Base-by-base conservation (phyloP, 1,140 invertebrate genomes). In the Aphelenchoides besseyi region DNA sequence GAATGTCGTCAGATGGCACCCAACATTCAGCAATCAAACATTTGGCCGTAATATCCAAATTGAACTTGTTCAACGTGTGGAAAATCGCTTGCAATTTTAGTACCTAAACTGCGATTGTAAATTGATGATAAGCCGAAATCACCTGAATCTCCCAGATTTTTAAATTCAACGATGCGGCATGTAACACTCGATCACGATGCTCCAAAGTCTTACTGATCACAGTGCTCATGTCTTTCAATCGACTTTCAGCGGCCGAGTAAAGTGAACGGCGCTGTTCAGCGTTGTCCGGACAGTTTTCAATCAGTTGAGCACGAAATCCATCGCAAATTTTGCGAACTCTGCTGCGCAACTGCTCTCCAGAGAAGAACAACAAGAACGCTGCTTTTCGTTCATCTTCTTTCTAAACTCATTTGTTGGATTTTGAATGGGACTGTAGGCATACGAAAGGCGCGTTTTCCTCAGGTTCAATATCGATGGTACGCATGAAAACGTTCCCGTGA, bases 21-120 rank as follows among this genome's bases (percentile, higher is more conserved):
- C 96, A 99, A 84, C 95, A 97, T 87, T 99, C 96, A 23, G 94
- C 95, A 82, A 99, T 98, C 70, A 97, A 87, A 87, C 93, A 96
- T 85, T 95, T 93, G 77, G 89, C 88, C 0, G 89, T 90, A 9
- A 90, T 89, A 82, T 91, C 90, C 76, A 90, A 84, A 82, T 90
- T 90, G 83, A 90, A 90, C 81, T 90, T 87, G 85, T 91, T 91
- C 59, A 91, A 82, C n/a, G 89, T 90, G 80, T 90, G 89, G 81
- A 91, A 91, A 71, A 91, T 90, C 1, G 89, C 89, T 78, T 89
- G 94, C 35, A 88, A 93, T 86, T 95, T 95, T 74, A 92, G 89
- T 35, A 94, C 92, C 87, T 94, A 94, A 28, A 94, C 90, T 18
- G 12, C 29, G 16, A 9, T 23, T 85, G n/a, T 73, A 8, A 9